A percentile compares a stretch with the other conserved stretches of the same genome.
Conservation (phyloP, 1,140 invertebrate species). For the Lepeophtheirus salmonis region DNA sequence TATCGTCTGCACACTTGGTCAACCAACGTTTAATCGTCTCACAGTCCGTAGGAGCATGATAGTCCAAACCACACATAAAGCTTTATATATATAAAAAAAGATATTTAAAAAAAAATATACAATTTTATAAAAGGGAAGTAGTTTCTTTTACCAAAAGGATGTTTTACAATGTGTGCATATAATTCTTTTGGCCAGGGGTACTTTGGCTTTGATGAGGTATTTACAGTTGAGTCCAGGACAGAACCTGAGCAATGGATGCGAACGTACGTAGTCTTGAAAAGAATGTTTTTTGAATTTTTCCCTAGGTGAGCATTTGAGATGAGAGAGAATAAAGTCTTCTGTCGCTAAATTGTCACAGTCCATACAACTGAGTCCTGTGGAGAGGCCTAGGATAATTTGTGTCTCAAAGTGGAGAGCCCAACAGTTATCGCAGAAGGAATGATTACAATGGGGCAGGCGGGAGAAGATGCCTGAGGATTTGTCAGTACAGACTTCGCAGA, state of each 20-base stretch:
- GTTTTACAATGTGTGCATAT: constrained; percentile 56
- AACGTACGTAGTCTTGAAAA: constrained; percentile 83
- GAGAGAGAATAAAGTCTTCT: constrained; percentile 79
- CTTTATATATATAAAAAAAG: constrained; percentile 31
- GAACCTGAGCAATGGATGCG: constrained; percentile 70
- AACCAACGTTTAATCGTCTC: constrained; percentile 89
- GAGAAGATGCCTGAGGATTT: constrained; percentile 42
- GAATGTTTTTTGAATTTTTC: constrained; percentile 87
- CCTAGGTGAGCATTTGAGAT: constrained; percentile 52
- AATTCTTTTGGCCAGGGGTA: constrained; percentile 54
- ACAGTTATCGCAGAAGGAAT: constrained; percentile 82
- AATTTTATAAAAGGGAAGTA: constrained; percentile 8
- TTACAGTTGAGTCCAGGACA: constrained; percentile 93
- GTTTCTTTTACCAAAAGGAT: constrained; percentile 47
- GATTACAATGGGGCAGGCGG: constrained; percentile 56
- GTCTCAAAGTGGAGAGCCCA: constrained; percentile 89
- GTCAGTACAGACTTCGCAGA: constrained; percentile 42
- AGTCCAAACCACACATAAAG: constrained; percentile 81
- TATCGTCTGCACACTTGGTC: constrained; percentile 97
- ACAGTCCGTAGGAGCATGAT: constrained; percentile 96
- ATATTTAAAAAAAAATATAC: constrained; percentile 17
- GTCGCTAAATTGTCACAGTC: constrained; percentile 76
- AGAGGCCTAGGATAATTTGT: constrained; percentile 71
- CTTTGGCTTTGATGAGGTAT: constrained; percentile 54
- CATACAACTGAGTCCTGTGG: constrained; percentile 63